phyloP scores from a whole-genome alignment of 1,140 invertebrate genomes.

The Rhynchophorus ferrugineus region DNA sequence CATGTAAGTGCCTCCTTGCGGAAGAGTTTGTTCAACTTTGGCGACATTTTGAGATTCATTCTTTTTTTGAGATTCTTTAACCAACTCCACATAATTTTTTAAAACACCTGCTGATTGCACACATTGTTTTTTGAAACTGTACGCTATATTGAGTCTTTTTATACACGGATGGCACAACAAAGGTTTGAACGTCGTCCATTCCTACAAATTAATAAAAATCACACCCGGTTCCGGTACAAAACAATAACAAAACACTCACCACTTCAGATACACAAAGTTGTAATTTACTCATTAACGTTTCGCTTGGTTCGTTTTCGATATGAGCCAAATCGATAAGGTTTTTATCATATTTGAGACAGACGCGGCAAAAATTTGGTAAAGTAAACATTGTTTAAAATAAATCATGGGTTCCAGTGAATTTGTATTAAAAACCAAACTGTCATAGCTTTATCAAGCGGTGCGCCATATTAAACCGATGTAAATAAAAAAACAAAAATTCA shows the following conservation, averaged over 20 bases:
- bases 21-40: slow-evolving; percentile 8
- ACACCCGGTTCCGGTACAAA: slow-evolving; percentile 12
- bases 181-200: slow-evolving; percentile 36
- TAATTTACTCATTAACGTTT: slow-evolving; percentile 35
- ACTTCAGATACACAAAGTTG: slow-evolving; percentile 37
- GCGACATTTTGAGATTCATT: slow-evolving; percentile 28
- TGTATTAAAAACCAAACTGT: slow-evolving; percentile 28
- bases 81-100: slow-evolving; percentile 32
- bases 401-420: slow-evolving; percentile 22
- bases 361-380: slow-evolving; percentile 36
- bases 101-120: slow-evolving; percentile 31
- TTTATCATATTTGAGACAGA: slow-evolving; percentile 36
- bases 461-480: slow-evolving; percentile 32
- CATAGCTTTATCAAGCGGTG: slow-evolving; percentile 32
- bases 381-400: slow-evolving; percentile 34
- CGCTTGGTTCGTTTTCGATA: slow-evolving; percentile 32
- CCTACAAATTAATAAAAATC: slow-evolving; percentile 28
- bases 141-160: slow-evolving; percentile 32
- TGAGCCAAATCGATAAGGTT: slow-evolving; percentile 33
- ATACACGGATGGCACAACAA: slow-evolving; percentile 36
- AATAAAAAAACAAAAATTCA: slow-evolving; percentile 20
- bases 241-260: slow-evolving; percentile 32
- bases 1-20: slow-evolving; percentile 26
- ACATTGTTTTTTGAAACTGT: slow-evolving; percentile 35
- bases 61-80: slow-evolving; percentile 31